Percentiles rank a stretch among this genome's conserved stretches.
Conservation (phyloP, 2,888 invertebrate species). For the Drosophila melanocephala region DNA sequence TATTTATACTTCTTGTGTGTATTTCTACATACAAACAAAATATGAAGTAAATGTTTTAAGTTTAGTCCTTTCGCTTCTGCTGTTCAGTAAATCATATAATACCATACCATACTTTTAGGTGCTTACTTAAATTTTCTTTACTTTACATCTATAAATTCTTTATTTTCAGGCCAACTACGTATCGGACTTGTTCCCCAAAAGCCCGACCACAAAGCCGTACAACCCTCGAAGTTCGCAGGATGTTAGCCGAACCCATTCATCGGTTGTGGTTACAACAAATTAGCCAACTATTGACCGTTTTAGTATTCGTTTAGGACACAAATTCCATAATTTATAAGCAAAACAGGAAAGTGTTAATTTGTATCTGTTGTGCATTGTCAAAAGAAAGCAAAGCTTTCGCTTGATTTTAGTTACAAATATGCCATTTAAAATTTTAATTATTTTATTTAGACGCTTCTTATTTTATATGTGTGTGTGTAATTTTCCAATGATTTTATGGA, state of each 20-base stretch:
- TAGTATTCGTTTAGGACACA: constrained; percentile 44
- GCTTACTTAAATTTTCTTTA: neutral
- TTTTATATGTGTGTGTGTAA: constrained; percentile 3
- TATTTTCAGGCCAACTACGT: constrained; percentile 83
- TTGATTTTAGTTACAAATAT: constrained; percentile 26
- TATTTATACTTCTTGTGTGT: neutral
- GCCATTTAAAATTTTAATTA: constrained; percentile 25
- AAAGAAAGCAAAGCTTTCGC: constrained; percentile 56
- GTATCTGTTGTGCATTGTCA: constrained; percentile 16
- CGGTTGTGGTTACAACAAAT: constrained; percentile 59
- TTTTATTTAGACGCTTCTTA: neutral
- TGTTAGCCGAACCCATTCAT: constrained; percentile 64
- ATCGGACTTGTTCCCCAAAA: constrained; percentile 81
- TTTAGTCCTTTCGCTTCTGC: neutral
- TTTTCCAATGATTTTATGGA: constrained; percentile 17
- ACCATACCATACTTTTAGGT: constrained; percentile 68
- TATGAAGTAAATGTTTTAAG: neutral
- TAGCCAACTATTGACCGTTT: constrained; percentile 41
- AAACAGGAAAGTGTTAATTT: constrained; percentile 19
- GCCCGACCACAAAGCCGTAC: constrained; percentile 65
- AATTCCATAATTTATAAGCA: constrained; percentile 70
- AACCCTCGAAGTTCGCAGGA: constrained; percentile 81
- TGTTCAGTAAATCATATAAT: neutral
- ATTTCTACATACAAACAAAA: neutral
- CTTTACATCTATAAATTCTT: neutral